These are phyloP conservation scores for Apostichopus japonicus DNA, from an alignment of 35 echinoderm and acorn worm species.

Conservation along the genomic window DNA sequence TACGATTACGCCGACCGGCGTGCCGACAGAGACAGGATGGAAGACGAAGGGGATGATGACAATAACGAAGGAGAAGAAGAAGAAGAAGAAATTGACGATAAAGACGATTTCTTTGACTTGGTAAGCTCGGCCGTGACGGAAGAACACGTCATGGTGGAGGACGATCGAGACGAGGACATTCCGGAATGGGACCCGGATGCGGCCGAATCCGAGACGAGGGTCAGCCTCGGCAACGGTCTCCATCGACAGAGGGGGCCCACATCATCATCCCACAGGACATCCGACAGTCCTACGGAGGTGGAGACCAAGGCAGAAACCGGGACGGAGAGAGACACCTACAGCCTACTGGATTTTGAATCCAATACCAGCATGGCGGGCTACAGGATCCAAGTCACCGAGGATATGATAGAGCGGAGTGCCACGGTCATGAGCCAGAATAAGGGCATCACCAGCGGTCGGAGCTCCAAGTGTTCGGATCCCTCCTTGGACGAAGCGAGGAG, in stretches of 20 bases:
- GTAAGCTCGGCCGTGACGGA: neutral
- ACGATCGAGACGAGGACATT: slow-evolving; percentile 24
- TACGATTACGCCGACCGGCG: neutral
- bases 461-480: slow-evolving; percentile 67
- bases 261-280: neutral
- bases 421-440: slow-evolving; percentile 91
- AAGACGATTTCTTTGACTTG: slow-evolving; percentile 39
- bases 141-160: neutral
- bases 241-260: neutral
- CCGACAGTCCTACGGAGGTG: slow-evolving; percentile 42
- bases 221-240: neutral
- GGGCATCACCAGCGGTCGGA: slow-evolving; percentile 73
- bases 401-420: slow-evolving; percentile 87
- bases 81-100: slow-evolving; percentile 46
- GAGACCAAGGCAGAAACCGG: neutral
- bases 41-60: slow-evolving; percentile 38
- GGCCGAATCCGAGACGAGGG: slow-evolving; percentile 42
- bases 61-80: neutral
- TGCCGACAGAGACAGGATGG: neutral
- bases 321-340: neutral
- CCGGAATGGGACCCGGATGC: slow-evolving; percentile 64
- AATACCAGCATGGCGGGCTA: slow-evolving; percentile 70
- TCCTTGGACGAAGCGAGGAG: slow-evolving; percentile 83
- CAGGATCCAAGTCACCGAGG: slow-evolving; percentile 80
- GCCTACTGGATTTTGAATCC: slow-evolving; percentile 72